phyloP scores from a whole-genome alignment of 2,797 vertebrate species.

The Kryptopterus vitreolus region DNA sequence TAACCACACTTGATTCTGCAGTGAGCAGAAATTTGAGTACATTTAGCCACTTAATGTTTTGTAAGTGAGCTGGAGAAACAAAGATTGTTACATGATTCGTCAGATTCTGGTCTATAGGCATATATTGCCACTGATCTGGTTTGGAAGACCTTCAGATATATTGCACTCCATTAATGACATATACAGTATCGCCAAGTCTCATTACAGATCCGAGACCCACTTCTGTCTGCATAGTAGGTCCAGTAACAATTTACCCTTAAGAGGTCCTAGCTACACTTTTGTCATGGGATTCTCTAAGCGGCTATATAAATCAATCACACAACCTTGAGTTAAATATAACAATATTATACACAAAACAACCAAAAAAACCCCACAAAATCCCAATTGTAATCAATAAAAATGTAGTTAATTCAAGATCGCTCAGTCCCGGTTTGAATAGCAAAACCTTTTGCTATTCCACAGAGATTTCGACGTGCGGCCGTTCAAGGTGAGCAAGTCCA shows the following conservation, averaged over 20 bases:
- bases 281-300: too few species aligned
- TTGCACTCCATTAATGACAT: neutral
- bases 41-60: neutral
- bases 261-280: too few species aligned
- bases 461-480: too few species aligned
- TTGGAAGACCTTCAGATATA: neutral
- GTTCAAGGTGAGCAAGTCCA: too few species aligned
- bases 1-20: neutral
- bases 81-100: neutral
- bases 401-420: too few species aligned
- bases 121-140: neutral
- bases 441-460: too few species aligned
- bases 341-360: too few species aligned
- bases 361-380: too few species aligned
- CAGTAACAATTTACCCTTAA: neutral
- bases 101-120: neutral
- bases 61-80: neutral
- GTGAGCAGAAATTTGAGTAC: neutral
- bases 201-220: neutral
- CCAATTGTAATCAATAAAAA: too few species aligned
- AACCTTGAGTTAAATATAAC: too few species aligned
- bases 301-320: too few species aligned
- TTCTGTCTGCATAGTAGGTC: neutral
- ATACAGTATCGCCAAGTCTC: neutral
- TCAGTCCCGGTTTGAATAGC: too few species aligned